phyloP scores from a whole-genome alignment of 2,888 invertebrate genomes.

The Morpho deidamia region DNA sequence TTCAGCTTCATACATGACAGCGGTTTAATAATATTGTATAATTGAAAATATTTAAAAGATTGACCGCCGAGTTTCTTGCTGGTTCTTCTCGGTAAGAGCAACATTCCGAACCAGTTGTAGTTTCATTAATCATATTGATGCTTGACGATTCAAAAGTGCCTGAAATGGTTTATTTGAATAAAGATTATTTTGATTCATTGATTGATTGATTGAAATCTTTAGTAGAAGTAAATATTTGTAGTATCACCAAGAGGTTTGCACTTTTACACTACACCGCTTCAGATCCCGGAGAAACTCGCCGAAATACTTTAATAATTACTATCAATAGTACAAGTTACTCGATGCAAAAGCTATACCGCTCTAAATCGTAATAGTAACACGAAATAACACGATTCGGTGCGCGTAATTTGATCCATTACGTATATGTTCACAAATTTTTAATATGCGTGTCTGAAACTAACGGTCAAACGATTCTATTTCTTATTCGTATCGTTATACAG shows the following conservation, averaged over 20 bases:
- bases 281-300: constrained; percentile 51
- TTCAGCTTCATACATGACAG: no score
- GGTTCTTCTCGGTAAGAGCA: no score
- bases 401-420: constrained; percentile 63
- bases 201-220: no score
- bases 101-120: no score
- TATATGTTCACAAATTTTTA: constrained; percentile 49
- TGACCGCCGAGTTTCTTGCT: no score
- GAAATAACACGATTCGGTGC: constrained; percentile 48
- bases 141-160: no score
- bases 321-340: constrained; percentile 29
- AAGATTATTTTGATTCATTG: no score
- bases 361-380: constrained; percentile 59
- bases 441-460: constrained; percentile 47
- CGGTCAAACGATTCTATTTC: constrained; percentile 38
- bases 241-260: constrained; percentile 38
- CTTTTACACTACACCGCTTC: constrained; percentile 52
- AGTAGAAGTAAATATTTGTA: no score
- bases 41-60: no score
- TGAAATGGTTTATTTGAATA: no score
- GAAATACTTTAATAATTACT: constrained; percentile 20
- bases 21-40: no score
- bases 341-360: constrained; percentile 54
- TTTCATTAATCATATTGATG: no score
- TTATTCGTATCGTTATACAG: constrained; percentile 27